Percentiles rank a stretch among this genome's conserved stretches.
phyloP scores from a whole-genome alignment of 2,888 invertebrate species.

The Theretra japonica region DNA sequence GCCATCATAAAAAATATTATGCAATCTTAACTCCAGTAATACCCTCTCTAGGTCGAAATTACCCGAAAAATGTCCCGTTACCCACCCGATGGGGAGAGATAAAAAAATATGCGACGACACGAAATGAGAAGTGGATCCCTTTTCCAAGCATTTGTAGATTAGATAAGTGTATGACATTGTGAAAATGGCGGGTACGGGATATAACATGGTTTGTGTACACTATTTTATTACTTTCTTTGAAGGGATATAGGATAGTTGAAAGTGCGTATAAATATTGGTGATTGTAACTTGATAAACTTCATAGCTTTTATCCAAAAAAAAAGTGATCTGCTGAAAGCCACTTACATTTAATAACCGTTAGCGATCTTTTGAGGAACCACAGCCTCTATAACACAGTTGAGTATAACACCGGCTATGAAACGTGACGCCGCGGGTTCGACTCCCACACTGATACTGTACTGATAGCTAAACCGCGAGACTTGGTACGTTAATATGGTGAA shows the following conservation, averaged over 20 bases:
- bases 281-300: no score
- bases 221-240: not conserved
- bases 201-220: not conserved
- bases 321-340: no score
- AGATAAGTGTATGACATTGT: conserved; percentile 46
- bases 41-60: conserved; percentile 51
- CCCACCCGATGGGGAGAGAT: conserved; percentile 34
- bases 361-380: no score
- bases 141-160: conserved; percentile 53
- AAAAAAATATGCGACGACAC: conserved; percentile 57
- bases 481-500: no score
- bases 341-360: no score
- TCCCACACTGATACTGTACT: no score
- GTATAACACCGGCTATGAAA: no score
- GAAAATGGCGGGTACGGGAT: conserved; percentile 20
- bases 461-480: no score
- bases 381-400: no score
- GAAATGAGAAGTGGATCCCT: conserved; percentile 45
- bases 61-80: conserved; percentile 54
- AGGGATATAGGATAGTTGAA: not conserved
- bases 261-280: not conserved
- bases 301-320: no score
- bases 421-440: no score
- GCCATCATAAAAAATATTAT: conserved; percentile 46
- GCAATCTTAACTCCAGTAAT: conserved; percentile 52